Percentiles rank a stretch among this genome's conserved stretches.
Conservation (phyloP, 2,888 invertebrate species). For the Thymelicus sylvestris region DNA sequence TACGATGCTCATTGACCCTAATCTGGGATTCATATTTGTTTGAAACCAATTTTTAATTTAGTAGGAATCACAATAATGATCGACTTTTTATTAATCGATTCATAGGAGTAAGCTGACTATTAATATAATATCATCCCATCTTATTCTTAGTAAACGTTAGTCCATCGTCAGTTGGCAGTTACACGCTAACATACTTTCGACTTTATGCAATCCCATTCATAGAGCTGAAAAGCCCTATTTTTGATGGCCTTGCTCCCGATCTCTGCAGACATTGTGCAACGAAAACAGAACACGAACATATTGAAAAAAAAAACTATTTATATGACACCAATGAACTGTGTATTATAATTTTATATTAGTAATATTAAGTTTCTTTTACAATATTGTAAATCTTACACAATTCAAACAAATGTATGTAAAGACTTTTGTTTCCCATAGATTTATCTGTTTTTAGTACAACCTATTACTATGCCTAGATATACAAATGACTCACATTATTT, state of each 20-base stretch:
- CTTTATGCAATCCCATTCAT: constrained; percentile 7
- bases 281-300: constrained; percentile 18
- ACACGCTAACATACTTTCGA: constrained; percentile 1
- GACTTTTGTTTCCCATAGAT: constrained; percentile 10
- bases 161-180: neutral
- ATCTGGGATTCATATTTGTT: too few species aligned
- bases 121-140: too few species aligned
- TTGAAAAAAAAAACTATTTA: neutral
- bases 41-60: too few species aligned
- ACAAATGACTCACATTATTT: constrained; percentile 20
- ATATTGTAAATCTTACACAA: neutral
- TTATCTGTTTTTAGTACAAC: constrained; percentile 23
- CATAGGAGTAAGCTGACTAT: too few species aligned
- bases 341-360: neutral
- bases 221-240: constrained; percentile 25
- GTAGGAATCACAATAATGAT: too few species aligned
- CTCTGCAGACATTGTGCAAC: constrained; percentile 10
- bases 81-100: too few species aligned
- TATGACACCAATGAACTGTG: neutral
- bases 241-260: constrained; percentile 28
- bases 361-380: neutral
- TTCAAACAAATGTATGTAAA: neutral
- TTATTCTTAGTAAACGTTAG: neutral
- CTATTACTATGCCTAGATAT: constrained; percentile 24
- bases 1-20: too few species aligned